Percentiles rank a stretch among this genome's conserved stretches.
Conservation (phyloP, 1,140 invertebrate species). For the Pseudomyrmex pallidus region DNA sequence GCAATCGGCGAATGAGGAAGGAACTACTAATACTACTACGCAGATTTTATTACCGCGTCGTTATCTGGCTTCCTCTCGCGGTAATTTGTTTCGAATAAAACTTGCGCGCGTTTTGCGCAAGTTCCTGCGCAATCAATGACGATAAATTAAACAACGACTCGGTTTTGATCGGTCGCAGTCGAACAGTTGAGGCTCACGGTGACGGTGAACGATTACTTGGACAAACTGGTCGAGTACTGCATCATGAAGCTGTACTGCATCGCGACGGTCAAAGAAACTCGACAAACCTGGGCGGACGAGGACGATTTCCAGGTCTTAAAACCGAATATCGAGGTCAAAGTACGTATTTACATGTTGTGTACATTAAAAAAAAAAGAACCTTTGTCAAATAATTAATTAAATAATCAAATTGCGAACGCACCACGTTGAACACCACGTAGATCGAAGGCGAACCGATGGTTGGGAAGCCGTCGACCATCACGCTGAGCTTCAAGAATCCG, state of each 20-base stretch:
- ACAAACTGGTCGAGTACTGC: conserved; percentile 91
- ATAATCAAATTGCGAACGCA: too few species aligned
- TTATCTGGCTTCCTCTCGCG: background rate
- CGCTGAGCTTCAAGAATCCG: conserved; percentile 89
- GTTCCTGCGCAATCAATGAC: background rate
- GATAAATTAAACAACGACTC: background rate
- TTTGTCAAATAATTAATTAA: too few species aligned
- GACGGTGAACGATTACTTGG: conserved; percentile 88
- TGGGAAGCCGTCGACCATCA: conserved; percentile 85
- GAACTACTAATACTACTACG: background rate
- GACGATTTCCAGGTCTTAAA: conserved; percentile 91
- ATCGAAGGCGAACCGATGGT: conserved; percentile 86
- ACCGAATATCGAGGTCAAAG: conserved; percentile 88
- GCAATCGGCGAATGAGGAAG: conserved; percentile 9
- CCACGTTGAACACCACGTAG: conserved; percentile 77
- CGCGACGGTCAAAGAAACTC: conserved; percentile 89
- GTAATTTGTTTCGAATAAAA: background rate
- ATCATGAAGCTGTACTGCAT: conserved; percentile 91
- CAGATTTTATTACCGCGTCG: background rate
- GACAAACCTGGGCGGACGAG: conserved; percentile 90
- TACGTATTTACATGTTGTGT: conserved; percentile 66
- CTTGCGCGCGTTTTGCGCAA: background rate
- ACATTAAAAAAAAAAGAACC: background rate
- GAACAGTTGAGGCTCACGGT: conserved; percentile 88
- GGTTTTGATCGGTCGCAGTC: conserved; percentile 80